A percentile compares a stretch with the other conserved stretches of the same genome.
These are phyloP conservation scores for Hypotaenidia philippensis DNA, from an alignment of 2,797 vertebrate genomes.

Conservation along the genomic window DNA sequence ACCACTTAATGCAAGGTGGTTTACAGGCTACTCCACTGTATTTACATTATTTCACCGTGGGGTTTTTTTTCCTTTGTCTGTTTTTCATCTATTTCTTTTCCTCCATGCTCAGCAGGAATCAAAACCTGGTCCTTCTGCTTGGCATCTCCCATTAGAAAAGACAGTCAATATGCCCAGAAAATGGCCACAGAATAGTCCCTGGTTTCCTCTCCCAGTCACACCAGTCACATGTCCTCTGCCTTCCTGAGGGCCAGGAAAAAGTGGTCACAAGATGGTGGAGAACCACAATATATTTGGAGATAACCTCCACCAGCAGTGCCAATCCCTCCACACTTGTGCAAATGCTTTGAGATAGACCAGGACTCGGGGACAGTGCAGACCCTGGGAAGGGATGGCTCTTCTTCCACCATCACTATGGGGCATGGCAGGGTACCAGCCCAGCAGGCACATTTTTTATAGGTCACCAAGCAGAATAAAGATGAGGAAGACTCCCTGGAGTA, in stretches of 20 bases:
- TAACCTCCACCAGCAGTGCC: background rate
- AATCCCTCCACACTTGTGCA: background rate
- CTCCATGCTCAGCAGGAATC: background rate
- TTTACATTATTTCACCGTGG: background rate
- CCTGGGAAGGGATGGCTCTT: background rate
- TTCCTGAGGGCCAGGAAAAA: background rate
- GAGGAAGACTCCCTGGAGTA: background rate
- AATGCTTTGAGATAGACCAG: background rate
- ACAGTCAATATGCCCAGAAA: background rate
- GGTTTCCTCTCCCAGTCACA: background rate
- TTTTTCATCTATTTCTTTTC: background rate
- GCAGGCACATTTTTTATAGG: background rate
- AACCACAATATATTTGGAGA: background rate
- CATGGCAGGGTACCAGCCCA: background rate
- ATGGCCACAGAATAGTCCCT: background rate
- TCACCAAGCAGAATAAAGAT: background rate
- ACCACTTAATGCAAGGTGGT: background rate
- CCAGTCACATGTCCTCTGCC: background rate
- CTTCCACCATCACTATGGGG: background rate
- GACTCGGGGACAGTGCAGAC: fast-evolving
- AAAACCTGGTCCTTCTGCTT: background rate
- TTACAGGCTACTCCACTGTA: background rate
- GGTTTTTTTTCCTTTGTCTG: no score
- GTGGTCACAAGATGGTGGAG: background rate
- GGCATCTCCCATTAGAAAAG: background rate